Percentiles rank a stretch among this genome's conserved stretches.
Evolutionary conservation across 2,113 vertebrate genomes (phyloP).

Genomic region (Podarcis muralis): DNA sequence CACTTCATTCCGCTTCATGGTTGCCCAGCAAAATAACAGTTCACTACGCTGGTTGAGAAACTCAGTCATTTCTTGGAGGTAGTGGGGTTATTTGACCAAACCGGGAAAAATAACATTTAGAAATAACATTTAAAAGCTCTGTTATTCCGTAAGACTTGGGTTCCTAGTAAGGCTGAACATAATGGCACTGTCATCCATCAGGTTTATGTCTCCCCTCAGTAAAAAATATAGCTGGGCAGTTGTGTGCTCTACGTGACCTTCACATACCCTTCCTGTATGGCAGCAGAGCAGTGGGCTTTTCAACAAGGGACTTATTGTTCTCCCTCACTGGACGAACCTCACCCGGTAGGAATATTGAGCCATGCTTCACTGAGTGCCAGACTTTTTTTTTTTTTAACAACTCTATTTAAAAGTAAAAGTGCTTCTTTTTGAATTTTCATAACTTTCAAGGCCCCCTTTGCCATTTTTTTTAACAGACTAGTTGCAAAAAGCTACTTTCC

Average conservation of each 20-base stretch:
- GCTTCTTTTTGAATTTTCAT: conserved; percentile 36
- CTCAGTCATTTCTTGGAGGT: conserved; percentile 25
- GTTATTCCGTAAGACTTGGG: conserved; percentile 45
- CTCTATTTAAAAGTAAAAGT: conserved; percentile 50
- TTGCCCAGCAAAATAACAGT: conserved; percentile 32
- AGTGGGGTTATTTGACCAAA: conserved; percentile 14
- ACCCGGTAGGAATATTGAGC: neutral
- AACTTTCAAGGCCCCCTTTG: conserved; percentile 32
- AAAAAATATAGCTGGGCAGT: conserved; percentile 42
- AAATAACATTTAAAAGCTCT: conserved; percentile 29
- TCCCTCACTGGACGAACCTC: conserved; percentile 43
- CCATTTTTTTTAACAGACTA: neutral
- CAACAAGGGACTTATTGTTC: conserved; percentile 63
- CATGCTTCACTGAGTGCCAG: conserved; percentile 40
- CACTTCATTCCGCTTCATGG: conserved; percentile 23
- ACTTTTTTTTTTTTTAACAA: neutral
- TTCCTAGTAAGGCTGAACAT: conserved; percentile 41
- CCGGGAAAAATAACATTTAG: conserved; percentile 27
- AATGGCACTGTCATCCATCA: conserved; percentile 52
- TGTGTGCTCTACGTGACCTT: conserved; percentile 54
- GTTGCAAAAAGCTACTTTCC: rapidly evolving
- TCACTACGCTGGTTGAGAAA: conserved; percentile 5
- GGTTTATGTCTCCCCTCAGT: conserved; percentile 55
- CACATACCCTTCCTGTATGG: conserved; percentile 39
- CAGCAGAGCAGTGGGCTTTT: conserved; percentile 30